Evolutionary conservation across 2,888 invertebrate species (phyloP), one percentile per base, ranked within the genome.

Genomic region (Danaus chrysippus): DNA sequence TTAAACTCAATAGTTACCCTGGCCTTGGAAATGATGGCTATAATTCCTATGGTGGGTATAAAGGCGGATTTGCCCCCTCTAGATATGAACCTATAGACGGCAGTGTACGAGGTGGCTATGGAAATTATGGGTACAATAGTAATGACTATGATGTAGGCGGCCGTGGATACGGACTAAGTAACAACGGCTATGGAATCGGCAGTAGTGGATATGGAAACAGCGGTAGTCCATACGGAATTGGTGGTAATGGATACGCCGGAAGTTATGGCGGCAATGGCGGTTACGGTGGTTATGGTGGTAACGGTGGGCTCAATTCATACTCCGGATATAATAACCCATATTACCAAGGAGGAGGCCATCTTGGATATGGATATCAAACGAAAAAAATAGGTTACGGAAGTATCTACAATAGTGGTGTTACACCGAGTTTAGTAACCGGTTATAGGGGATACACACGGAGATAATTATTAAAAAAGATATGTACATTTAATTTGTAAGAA

Each of bases 351-450:
- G 86, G 84, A 42, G 85, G 92, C 58, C 92, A 93, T 79, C 83
- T 92, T 41, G 93, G 93, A n/a, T 92, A 91, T 70, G 93, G 93
- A 53, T 93, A 93, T 73, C 91, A 92, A 66, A 81, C 78, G 63
- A 85, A 79, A 64, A 80, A 78, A 64, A 77, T 81, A 1, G 83
- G 85, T 15, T 79, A 81, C 63, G 84, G 90, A 1, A 87, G 78
- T 63, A 87, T 91, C 65, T 91, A 91, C 68, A 84, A 73, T 68
- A 81, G 75, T 56, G 87, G 87, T 10, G 80, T 91, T 46, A 91
- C 91, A 13, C 91, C 91, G 1, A 91, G 84, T 65, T 78, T 87
- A 68, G 87, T 91, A 10, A 88, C 90, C 1, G 91, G 91, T n/a
- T 91, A 91, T 67, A 84, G 91, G 75, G 91, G 91, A 23, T 91